A percentile compares a stretch with the other conserved stretches of the same genome.
Conservation (phyloP, 2,888 invertebrate species). For the Bruchidius siliquastri region DNA sequence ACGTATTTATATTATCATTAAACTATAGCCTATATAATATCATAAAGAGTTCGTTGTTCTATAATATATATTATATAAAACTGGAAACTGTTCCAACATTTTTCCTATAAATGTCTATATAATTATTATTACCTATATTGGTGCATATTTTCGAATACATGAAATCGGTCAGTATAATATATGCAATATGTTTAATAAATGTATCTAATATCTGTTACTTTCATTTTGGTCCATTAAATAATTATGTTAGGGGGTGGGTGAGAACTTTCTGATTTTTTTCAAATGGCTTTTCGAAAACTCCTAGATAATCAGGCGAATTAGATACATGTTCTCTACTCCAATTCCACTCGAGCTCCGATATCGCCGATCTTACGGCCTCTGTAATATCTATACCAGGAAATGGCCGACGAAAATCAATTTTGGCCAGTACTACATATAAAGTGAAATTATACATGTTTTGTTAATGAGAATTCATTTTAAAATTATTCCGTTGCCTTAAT, state of each 20-base stretch:
- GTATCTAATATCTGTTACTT: slow-evolving; percentile 12
- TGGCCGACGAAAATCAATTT: too few relatives aligned
- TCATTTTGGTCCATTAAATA: slow-evolving; percentile 2
- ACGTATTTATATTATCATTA: neutral
- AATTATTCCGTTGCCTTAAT: too few relatives aligned
- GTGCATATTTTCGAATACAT: slow-evolving; percentile 31
- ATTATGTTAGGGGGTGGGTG: slow-evolving; percentile 10
- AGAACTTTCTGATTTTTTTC: too few relatives aligned
- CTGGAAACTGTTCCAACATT: slow-evolving; percentile 6
- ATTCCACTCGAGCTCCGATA: too few relatives aligned
- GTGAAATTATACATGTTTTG: too few relatives aligned
- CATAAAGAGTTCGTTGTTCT: slow-evolving; percentile 9
- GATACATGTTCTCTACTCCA: too few relatives aligned
- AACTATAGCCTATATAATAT: neutral
- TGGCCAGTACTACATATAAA: too few relatives aligned
- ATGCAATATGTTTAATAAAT: slow-evolving; percentile 29
- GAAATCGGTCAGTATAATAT: slow-evolving; percentile 44
- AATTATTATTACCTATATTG: slow-evolving; percentile 7
- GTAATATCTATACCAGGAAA: too few relatives aligned
- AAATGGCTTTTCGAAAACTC: too few relatives aligned
- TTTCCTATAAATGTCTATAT: slow-evolving; percentile 3
- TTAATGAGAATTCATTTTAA: too few relatives aligned
- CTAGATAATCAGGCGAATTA: too few relatives aligned
- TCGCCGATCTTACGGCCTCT: too few relatives aligned
- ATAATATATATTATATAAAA: slow-evolving; percentile 10